A percentile compares a stretch with the other conserved stretches of the same genome.
These are phyloP conservation scores for Myotis pilosus DNA, from an alignment of 2,797 vertebrate genomes.

Conservation along the genomic window DNA sequence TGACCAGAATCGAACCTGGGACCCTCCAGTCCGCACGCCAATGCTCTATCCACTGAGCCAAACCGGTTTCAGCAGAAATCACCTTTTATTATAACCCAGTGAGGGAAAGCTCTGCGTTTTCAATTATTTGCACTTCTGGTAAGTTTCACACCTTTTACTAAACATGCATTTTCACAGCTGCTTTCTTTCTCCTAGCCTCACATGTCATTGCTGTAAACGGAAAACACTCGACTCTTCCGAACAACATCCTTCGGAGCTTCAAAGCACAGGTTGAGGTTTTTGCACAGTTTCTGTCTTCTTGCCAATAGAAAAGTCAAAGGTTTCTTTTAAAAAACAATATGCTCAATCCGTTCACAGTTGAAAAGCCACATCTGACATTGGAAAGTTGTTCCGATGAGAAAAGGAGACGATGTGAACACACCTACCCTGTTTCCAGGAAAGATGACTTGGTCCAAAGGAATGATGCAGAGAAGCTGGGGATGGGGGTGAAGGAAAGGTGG, in stretches of 20 bases:
- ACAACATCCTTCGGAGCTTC: not conserved
- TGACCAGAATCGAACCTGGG: too few relatives aligned
- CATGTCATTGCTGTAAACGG: not conserved
- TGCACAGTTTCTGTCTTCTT: not conserved
- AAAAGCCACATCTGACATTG: not conserved
- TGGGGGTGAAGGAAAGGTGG: fast-evolving
- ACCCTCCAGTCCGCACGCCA: too few relatives aligned
- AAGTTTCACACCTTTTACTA: slow-evolving; percentile 60
- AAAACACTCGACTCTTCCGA: not conserved
- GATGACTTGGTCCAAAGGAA: not conserved
- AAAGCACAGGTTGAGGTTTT: not conserved
- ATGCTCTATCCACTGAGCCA: too few relatives aligned
- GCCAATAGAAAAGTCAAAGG: not conserved
- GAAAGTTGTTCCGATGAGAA: not conserved
- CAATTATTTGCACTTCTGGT: slow-evolving; percentile 56
- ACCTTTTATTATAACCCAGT: slow-evolving; percentile 27
- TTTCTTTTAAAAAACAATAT: not conserved
- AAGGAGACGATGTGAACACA: not conserved
- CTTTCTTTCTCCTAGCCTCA: slow-evolving; percentile 31
- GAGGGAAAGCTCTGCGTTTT: slow-evolving; percentile 21
- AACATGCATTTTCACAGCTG: slow-evolving; percentile 53
- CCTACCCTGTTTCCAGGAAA: not conserved
- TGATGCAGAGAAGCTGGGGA: not conserved
- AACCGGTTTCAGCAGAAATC: slow-evolving; percentile 11
- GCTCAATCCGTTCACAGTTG: not conserved